phyloP scores from a whole-genome alignment of 2,888 invertebrate genomes.

The Diplolepis rosae region DNA sequence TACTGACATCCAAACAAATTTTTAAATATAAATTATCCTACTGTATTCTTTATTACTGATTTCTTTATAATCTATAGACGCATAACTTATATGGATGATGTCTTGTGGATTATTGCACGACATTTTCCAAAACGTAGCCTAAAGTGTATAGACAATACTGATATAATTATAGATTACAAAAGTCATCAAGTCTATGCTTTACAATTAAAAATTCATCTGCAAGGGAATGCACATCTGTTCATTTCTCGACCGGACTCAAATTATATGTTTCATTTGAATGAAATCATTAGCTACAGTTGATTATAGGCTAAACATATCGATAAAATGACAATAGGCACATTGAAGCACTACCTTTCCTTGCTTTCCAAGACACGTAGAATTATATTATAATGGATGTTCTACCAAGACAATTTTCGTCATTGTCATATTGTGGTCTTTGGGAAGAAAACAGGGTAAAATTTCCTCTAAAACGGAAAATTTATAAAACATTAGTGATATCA shows the following conservation, averaged over 20 bases:
- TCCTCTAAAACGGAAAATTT: background rate
- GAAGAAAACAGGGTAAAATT: constrained; percentile 7
- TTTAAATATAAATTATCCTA: too few species aligned
- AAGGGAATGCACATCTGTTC: constrained; percentile 17
- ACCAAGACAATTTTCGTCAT: constrained; percentile 10
- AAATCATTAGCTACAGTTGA: background rate
- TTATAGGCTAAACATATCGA: background rate
- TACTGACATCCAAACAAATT: too few species aligned
- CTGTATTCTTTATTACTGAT: too few species aligned
- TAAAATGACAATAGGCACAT: background rate
- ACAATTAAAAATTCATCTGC: constrained; percentile 32
- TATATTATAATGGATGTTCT: constrained; percentile 9
- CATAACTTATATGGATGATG: too few species aligned
- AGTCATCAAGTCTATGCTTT: background rate
- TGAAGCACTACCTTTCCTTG: background rate
- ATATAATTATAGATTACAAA: background rate
- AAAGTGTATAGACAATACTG: too few species aligned
- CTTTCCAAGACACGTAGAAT: too few species aligned
- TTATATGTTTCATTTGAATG: constrained; percentile 7
- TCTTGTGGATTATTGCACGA: too few species aligned
- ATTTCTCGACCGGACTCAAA: background rate
- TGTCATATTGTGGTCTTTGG: constrained; percentile 13
- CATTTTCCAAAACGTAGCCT: too few species aligned
- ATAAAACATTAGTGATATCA: background rate
- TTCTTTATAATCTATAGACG: too few species aligned